phyloP scores from a whole-genome alignment of 1,140 invertebrate species.

The Gryon sp. region DNA sequence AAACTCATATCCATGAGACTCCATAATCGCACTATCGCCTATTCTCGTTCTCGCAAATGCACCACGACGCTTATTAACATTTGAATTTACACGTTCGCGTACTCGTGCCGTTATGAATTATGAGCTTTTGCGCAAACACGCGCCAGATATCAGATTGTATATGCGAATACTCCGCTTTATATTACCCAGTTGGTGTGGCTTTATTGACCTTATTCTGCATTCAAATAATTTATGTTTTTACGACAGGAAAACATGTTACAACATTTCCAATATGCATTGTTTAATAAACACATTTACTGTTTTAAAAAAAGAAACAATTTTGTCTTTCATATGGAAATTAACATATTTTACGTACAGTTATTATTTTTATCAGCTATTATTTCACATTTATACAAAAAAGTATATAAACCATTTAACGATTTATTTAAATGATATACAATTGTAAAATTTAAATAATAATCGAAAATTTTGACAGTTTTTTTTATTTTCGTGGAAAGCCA shows the following conservation, averaged over 20 bases:
- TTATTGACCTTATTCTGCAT: neutral
- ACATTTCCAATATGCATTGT: too few relatives aligned
- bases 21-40: constrained; percentile 38
- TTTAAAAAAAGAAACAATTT: too few relatives aligned
- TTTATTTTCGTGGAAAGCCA: too few relatives aligned
- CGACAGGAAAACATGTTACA: neutral
- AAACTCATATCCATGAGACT: constrained; percentile 50
- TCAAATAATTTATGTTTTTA: neutral
- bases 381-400: too few relatives aligned
- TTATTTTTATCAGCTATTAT: too few relatives aligned
- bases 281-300: too few relatives aligned
- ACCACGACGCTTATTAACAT: constrained; percentile 34
- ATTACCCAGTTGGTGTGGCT: neutral
- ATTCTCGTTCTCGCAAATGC: constrained; percentile 24
- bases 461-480: too few relatives aligned
- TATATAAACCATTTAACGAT: too few relatives aligned
- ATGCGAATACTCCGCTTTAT: constrained; percentile 1
- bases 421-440: too few relatives aligned
- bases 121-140: constrained; percentile 17
- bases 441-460: too few relatives aligned
- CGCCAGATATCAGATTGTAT: constrained; percentile 14
- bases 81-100: constrained; percentile 40
- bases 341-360: too few relatives aligned
- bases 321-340: too few relatives aligned
- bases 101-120: constrained; percentile 32